Base-by-base conservation (phyloP, 2,888 invertebrate species). In the Sarcophaga variegata region DNA sequence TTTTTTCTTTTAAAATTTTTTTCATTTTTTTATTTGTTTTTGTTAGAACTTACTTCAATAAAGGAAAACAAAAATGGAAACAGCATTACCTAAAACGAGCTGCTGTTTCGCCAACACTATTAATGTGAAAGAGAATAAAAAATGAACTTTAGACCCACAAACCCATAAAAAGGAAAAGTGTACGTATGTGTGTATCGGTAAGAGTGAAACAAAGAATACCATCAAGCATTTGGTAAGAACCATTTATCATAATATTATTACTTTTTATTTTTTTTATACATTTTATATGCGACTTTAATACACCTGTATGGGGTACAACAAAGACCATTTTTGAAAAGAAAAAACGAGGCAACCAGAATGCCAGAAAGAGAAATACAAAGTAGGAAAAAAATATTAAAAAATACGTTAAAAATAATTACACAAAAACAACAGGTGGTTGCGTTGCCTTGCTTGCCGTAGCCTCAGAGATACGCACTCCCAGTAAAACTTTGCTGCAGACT, bases 371-470 rank as follows among this genome's bases (percentile, higher is more conserved):
- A 37, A 37, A 37, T 6, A 37, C 37, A 37, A 37, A 8, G 8
- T 8, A 45, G 3, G 17, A 72, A 76, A 71, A 49, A 64, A 49
- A 59, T 76, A 14, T 20, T 59, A 63, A 22, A 76, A 72, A 71
- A 80, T 70, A 75, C 59, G 77, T 81, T 81, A 66, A 86, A 83
- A 86, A 83, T 86, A 83, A 86, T 86, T 86, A 83, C 76, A 83
- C 60, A 81, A 81, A 37, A 81, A 86, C 83, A 86, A 83, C 86
- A 86, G 86, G 86, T 86, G 83, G 86, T 78, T 83, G 25, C 81
- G 22, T 22, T 22, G 22, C 22, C 22, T 22, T 22, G 22, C 75
- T 75, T 66, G 75, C 78, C 70, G 11, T 54, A 83, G 60, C 59
- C 12, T 64, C n/a, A 17, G 54, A 47, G 63, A 47, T 54, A 74